Conservation (phyloP, 1,140 invertebrate genomes). For the Schmidtea mediterranea region DNA sequence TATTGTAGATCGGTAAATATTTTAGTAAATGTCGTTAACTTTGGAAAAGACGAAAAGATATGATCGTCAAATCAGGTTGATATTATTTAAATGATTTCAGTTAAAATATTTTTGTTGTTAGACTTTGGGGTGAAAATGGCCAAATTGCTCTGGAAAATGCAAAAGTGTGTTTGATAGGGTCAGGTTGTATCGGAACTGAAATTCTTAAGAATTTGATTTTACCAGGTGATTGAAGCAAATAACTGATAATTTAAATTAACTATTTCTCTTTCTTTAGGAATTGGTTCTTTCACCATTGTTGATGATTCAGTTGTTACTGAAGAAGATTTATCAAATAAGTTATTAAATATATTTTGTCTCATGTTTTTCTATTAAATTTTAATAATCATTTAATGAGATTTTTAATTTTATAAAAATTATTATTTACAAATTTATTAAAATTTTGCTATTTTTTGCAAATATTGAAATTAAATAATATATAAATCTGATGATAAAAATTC, state of each 20-base stretch:
- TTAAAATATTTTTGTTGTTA: too few relatives aligned
- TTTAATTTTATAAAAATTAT: too few relatives aligned
- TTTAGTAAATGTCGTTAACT: too few relatives aligned
- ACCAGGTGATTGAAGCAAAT: conserved; percentile 38
- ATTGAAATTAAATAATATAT: too few relatives aligned
- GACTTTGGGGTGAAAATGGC: conserved; percentile 90
- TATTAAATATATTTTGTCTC: conserved; percentile 15
- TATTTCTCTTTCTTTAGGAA: conserved; percentile 21
- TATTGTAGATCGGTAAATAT: too few relatives aligned
- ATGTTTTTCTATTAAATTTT: too few relatives aligned
- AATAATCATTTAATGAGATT: too few relatives aligned
- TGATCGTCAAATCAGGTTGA: conserved; percentile 52
- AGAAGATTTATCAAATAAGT: conserved; percentile 75
- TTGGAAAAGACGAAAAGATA: conserved; percentile 35
- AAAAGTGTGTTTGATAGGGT: conserved; percentile 73
- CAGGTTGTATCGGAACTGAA: conserved; percentile 71
- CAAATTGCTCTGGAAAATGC: conserved; percentile 56
- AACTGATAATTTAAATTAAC: not conserved
- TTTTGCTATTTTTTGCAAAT: too few relatives aligned
- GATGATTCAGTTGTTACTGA: conserved; percentile 48
- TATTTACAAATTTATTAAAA: too few relatives aligned
- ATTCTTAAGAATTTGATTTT: conserved; percentile 70
- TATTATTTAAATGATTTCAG: not conserved
- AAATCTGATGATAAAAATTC: too few relatives aligned
- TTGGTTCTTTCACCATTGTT: conserved; percentile 79